These are phyloP conservation scores for Tenthredo livida DNA, from an alignment of 2,888 invertebrate genomes.

Conservation along the genomic window DNA sequence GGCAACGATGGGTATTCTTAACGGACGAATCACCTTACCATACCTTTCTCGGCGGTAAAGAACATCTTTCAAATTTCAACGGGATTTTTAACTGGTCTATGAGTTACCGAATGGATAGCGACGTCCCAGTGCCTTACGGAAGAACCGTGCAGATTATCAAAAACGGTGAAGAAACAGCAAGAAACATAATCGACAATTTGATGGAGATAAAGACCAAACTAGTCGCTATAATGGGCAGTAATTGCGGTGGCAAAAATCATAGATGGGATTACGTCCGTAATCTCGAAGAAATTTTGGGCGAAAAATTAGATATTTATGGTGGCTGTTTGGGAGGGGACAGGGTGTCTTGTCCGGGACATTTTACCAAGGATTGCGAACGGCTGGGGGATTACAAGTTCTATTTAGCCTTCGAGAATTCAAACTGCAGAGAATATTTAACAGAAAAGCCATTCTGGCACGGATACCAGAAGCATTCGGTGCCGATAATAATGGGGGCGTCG, in stretches of 20 bases:
- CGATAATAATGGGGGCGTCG: conserved; percentile 84
- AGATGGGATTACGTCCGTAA: conserved; percentile 81
- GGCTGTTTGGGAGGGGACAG: conserved; percentile 76
- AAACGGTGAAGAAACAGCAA: neutral
- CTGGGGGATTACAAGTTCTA: conserved; percentile 84
- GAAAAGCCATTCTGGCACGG: conserved; percentile 86
- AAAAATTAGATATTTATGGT: conserved; percentile 81
- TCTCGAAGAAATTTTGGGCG: conserved; percentile 81
- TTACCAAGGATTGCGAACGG: conserved; percentile 80
- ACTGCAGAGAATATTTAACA: conserved; percentile 85
- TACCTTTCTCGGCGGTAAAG: conserved; percentile 79
- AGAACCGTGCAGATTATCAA: conserved; percentile 78
- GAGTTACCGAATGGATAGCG: conserved; percentile 84
- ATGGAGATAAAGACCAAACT: conserved; percentile 73
- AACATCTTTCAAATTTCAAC: conserved; percentile 78
- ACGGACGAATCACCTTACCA: conserved; percentile 85
- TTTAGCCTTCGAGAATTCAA: conserved; percentile 85
- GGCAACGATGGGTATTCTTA: conserved; percentile 86
- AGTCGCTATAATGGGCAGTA: conserved; percentile 81
- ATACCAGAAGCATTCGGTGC: conserved; percentile 82
- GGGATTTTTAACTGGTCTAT: conserved; percentile 87
- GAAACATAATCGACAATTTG: conserved; percentile 1
- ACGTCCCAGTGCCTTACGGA: conserved; percentile 85
- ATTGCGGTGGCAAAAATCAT: conserved; percentile 79
- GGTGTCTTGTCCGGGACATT: conserved; percentile 84